Conservation (phyloP, 2,888 invertebrate species). For the Platycheirus rosarum region DNA sequence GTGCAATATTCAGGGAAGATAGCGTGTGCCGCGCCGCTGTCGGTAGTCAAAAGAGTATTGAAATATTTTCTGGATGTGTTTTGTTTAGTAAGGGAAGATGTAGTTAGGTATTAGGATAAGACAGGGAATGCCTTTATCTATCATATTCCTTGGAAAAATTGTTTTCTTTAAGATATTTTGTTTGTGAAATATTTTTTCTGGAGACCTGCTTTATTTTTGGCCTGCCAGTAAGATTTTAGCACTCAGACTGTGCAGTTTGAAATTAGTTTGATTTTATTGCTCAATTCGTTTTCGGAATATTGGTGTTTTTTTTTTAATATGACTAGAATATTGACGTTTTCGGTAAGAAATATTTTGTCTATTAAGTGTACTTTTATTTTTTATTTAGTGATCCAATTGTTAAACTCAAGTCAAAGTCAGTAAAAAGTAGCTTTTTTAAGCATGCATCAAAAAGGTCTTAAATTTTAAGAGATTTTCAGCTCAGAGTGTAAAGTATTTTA, state of each 20-base stretch:
- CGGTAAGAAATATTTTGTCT: too few species aligned
- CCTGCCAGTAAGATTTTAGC: slow-evolving; percentile 22
- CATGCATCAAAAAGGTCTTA: too few species aligned
- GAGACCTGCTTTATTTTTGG: background rate
- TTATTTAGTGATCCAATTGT: too few species aligned
- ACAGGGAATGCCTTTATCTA: slow-evolving; percentile 22
- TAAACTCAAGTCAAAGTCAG: too few species aligned
- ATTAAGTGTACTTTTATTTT: too few species aligned
- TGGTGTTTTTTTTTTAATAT: slow-evolving; percentile 19
- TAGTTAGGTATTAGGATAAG: background rate
- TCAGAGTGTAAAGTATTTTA: too few species aligned
- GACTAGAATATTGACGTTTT: slow-evolving; percentile 40
- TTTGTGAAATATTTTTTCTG: background rate
- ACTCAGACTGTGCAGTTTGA: slow-evolving; percentile 24
- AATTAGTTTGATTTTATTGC: background rate
- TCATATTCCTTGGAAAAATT: slow-evolving; percentile 20
- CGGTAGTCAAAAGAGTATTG: too few species aligned
- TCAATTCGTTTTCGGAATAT: background rate
- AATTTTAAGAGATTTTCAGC: too few species aligned
- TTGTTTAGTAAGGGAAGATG: slow-evolving; percentile 10
- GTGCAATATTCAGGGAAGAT: slow-evolving; percentile 25
- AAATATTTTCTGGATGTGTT: slow-evolving; percentile 26
- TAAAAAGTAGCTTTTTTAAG: too few species aligned
- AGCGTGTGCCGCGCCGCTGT: slow-evolving; percentile 20
- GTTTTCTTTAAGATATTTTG: slow-evolving; percentile 10